Conservation (phyloP, 2,888 invertebrate genomes). For the Atethmia centrago region DNA sequence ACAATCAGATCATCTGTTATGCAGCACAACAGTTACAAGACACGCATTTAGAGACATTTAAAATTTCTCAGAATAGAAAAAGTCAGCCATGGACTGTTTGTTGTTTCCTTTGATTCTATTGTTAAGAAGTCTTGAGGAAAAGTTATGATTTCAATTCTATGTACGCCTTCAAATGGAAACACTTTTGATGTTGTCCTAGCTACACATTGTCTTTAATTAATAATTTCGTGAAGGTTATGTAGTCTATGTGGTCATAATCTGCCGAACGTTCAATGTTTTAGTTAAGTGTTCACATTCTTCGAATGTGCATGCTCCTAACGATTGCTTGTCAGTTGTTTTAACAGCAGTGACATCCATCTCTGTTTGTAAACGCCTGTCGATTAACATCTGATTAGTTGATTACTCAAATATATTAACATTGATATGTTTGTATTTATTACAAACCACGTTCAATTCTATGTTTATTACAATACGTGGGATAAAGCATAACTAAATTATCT, state of each 20-base stretch:
- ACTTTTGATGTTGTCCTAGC: background rate
- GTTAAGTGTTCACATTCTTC: slow-evolving; percentile 35
- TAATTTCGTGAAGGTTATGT: background rate
- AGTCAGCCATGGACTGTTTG: slow-evolving; percentile 5
- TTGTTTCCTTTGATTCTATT: slow-evolving; percentile 20
- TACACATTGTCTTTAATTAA: background rate
- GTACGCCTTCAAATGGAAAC: slow-evolving; percentile 22
- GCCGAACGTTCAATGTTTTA: slow-evolving; percentile 39
- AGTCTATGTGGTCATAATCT: slow-evolving; percentile 14
- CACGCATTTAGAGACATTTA: slow-evolving; percentile 10
- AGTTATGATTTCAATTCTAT: slow-evolving; percentile 10
- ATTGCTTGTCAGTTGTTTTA: slow-evolving; percentile 30
- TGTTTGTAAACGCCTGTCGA: slow-evolving; percentile 29
- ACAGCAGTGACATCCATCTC: slow-evolving; percentile 30
- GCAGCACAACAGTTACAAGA: background rate
- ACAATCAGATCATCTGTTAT: slow-evolving; percentile 52
- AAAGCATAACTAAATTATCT: background rate
- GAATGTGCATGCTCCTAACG: slow-evolving; percentile 31
- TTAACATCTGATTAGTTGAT: slow-evolving; percentile 16
- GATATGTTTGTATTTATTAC: background rate
- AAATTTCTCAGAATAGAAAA: slow-evolving; percentile 40
- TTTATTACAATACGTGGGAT: slow-evolving; percentile 19
- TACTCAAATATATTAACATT: background rate
- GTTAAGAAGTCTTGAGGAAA: slow-evolving; percentile 26
- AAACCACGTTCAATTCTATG: background rate